Conservation (phyloP, 2,113 vertebrate species). For the Labrus mixtus region DNA sequence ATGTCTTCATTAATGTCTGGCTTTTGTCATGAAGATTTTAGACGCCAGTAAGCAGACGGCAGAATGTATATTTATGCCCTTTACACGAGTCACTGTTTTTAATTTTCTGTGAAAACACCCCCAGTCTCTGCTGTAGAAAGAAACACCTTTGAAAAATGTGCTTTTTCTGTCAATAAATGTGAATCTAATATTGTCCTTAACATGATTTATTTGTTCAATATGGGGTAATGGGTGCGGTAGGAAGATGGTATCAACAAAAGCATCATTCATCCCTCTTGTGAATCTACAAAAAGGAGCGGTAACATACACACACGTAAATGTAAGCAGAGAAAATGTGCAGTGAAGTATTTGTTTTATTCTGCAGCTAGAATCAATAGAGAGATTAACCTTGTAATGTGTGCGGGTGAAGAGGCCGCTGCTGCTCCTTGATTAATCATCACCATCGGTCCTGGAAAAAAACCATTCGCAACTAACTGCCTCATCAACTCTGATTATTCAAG, state of each 20-base stretch:
- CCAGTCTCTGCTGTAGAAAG: constrained; percentile 47
- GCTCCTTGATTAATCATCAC: constrained; percentile 73
- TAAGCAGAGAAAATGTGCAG: constrained; percentile 43
- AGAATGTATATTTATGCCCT: constrained; percentile 73
- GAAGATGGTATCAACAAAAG: constrained; percentile 58
- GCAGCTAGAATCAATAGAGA: constrained; percentile 72
- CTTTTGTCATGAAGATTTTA: constrained; percentile 22
- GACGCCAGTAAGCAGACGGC: constrained; percentile 30
- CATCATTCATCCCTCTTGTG: constrained; percentile 59
- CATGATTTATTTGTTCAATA: constrained; percentile 68
- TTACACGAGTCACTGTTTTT: constrained; percentile 60
- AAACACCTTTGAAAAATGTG: constrained; percentile 50
- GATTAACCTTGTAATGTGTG: constrained; percentile 72
- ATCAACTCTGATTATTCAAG: constrained; percentile 76
- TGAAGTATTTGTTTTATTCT: constrained; percentile 57
- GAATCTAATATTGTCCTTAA: constrained; percentile 59
- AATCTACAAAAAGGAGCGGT: constrained; percentile 1
- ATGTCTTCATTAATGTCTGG: constrained; percentile 23
- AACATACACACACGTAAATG: neutral
- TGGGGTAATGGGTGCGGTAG: constrained; percentile 26
- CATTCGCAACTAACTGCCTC: constrained; percentile 66
- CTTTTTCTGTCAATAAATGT: constrained; percentile 74
- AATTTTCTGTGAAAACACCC: constrained; percentile 59
- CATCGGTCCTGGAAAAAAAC: constrained; percentile 40
- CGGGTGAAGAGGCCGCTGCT: constrained; percentile 50